phyloP scores from a whole-genome alignment of 2,113 vertebrate species.

The Mormoops blainvillei region DNA sequence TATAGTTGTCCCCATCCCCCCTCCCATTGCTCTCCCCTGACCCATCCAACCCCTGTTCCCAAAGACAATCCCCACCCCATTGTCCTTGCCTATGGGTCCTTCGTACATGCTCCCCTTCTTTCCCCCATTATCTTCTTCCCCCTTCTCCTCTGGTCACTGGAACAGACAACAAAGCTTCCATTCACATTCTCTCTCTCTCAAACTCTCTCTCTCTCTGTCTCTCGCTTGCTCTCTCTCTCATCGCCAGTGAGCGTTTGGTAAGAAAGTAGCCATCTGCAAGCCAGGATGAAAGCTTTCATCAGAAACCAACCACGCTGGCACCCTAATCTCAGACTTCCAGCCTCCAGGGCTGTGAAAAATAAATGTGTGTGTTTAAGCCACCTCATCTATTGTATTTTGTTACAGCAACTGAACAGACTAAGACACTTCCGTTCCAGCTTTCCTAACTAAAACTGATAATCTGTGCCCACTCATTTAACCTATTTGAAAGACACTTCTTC shows the following conservation, averaged over 20 bases:
- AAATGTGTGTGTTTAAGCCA: not conserved
- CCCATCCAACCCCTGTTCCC: too few relatives aligned
- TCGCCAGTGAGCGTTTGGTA: not conserved
- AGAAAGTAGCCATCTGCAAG: not conserved
- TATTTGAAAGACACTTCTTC: not conserved
- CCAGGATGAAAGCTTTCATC: not conserved
- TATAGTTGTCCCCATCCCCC: too few relatives aligned
- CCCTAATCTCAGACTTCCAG: not conserved
- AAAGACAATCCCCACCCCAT: too few relatives aligned
- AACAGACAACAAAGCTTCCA: too few relatives aligned
- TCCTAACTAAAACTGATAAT: not conserved
- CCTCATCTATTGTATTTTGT: not conserved
- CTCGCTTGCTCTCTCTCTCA: not conserved
- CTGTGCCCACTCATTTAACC: not conserved
- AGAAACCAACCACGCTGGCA: not conserved
- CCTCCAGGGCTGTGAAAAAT: not conserved
- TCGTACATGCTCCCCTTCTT: too few relatives aligned
- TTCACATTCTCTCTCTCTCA: too few relatives aligned
- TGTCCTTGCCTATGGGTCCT: too few relatives aligned
- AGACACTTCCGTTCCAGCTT: not conserved
- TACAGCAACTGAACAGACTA: not conserved
- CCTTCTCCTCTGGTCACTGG: too few relatives aligned
- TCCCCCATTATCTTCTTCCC: too few relatives aligned
- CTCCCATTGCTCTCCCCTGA: too few relatives aligned
- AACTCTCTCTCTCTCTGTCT: not conserved